Percentiles rank a stretch among this genome's conserved stretches.
phyloP scores from a whole-genome alignment of 2,113 vertebrate species.

The Psephotus haematonotus region DNA sequence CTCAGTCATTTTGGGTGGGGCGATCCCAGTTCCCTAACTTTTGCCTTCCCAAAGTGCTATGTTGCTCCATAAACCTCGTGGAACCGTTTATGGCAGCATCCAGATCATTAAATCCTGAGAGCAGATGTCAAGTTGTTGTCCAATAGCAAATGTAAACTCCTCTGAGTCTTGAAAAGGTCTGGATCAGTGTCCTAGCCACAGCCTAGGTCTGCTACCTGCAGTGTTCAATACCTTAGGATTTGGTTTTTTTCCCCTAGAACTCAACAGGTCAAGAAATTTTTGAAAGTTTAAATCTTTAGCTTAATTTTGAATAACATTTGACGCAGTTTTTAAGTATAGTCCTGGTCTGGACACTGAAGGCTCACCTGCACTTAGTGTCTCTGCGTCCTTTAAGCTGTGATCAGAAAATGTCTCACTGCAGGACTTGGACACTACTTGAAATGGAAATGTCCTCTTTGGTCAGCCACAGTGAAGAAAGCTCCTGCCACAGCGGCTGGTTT shows the following conservation, averaged over 20 bases:
- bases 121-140: neutral
- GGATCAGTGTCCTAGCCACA: neutral
- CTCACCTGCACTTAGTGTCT: neutral
- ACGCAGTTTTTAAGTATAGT: neutral
- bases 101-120: neutral
- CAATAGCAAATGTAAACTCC: neutral
- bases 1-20: neutral
- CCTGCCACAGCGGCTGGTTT: neutral
- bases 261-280: neutral
- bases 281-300: neutral
- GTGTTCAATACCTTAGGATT: neutral
- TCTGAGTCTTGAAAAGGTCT: neutral
- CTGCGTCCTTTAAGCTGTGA: neutral
- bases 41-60: neutral
- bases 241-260: neutral
- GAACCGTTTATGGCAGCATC: neutral
- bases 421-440: neutral
- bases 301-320: neutral
- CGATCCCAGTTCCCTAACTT: neutral
- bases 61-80: neutral
- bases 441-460: neutral
- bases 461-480: neutral
- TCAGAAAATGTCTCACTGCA: neutral
- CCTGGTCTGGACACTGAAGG: neutral
- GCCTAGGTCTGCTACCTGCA: neutral